These are phyloP conservation scores for Clitarchus hookeri DNA, from an alignment of 2,888 invertebrate species.

Conservation along the genomic window DNA sequence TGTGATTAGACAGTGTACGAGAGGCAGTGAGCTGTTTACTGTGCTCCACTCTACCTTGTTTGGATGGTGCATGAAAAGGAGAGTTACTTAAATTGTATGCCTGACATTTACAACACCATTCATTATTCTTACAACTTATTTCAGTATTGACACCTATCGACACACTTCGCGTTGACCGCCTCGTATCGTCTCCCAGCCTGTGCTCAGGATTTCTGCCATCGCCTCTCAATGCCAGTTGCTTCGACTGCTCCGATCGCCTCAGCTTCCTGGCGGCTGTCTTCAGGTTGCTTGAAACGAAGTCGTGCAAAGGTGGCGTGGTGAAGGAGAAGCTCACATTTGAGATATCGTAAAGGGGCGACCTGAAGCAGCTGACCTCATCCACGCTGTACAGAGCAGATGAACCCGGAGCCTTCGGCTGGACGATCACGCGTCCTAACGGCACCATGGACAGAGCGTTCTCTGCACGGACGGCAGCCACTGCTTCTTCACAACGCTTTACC, in stretches of 20 bases:
- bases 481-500: not conserved
- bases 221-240: not conserved
- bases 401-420: not conserved
- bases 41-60: not conserved
- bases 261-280: not conserved
- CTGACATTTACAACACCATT: conserved; percentile 14
- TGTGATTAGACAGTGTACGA: not conserved
- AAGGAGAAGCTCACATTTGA: not conserved
- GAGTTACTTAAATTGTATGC: not conserved
- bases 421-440: not conserved
- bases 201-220: not conserved
- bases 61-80: not conserved
- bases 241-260: not conserved
- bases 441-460: conserved; percentile 14
- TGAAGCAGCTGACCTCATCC: not conserved
- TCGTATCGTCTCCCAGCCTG: not conserved
- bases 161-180: not conserved
- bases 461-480: conserved; percentile 1
- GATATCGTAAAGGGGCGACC: not conserved
- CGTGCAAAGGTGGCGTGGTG: not conserved
- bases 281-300: not conserved
- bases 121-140: not conserved
- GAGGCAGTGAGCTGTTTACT: not conserved
- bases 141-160: not conserved
- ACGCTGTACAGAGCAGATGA: not conserved